Evolutionary conservation across 2,113 vertebrate genomes (phyloP), one percentile per base, ranked within the genome.

Genomic region (Pedionomus torquatus): DNA sequence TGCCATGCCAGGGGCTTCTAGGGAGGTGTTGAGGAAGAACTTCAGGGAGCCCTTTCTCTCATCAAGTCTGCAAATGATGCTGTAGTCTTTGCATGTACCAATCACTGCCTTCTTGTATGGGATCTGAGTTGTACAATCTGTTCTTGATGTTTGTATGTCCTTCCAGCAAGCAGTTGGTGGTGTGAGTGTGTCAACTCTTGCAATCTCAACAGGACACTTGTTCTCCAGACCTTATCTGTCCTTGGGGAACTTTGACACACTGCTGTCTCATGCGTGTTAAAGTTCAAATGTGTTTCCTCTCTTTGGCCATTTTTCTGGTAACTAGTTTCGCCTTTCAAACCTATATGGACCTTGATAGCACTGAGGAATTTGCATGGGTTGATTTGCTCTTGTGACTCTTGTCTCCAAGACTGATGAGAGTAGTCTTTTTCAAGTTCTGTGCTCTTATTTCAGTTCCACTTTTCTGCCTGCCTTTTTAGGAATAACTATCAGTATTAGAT

Each of bases 101-200:
- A 39, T 17, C 39, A 3, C 17, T 68, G 57, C 20, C 28, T 31
- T 20, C 19, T 78, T 68, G 66, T 30, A 24, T 48, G 35, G 26
- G 19, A 28, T 7, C 28, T 0, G 5, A 39, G 24, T 39, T 52
- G 26, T 49, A 16, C 43, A 66, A 5, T 2, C 5, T 24, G 28
- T 35, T 69, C 33, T 5, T 79, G 46, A 17, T 81, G 39, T n/a
- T 30, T 52, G 25, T 18, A 9, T 26, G 51, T 60, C 43, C 26
- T 65, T 81, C 44, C 8, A 2, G 7, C 5, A 12, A 9, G 7
- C 0, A 0, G 2, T 70, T 8, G 6, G 41, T 52, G 13, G 23
- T 2, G 0, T 1, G 6, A 26, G 7, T 24, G 7, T 65, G 23
- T 78, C 39, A 15, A 28, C 51, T 71, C 46, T 49, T 58, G n/a